Base-by-base conservation (phyloP, 2,888 invertebrate genomes). In the Nysson spinosus region DNA sequence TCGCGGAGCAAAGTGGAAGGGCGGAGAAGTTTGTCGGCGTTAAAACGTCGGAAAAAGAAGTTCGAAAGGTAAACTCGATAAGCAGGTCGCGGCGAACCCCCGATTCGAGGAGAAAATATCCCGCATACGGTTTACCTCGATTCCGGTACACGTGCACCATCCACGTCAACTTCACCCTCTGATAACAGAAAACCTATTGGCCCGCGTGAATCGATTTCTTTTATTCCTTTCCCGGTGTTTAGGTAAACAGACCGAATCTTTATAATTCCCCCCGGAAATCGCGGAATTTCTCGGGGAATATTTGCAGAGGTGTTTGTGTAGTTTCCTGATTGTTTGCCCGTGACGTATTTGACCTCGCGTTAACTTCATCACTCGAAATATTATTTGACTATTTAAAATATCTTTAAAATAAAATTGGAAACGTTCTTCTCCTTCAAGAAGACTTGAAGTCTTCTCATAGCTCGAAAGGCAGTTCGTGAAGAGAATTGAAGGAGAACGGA, bases 41-140 rank as follows among this genome's bases (percentile, higher is more conserved):
- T 12, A 30, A 35, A 50, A 55, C 37, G 43, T 6, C 3, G 43
- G 47, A 42, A 30, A n/a, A 12, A 28, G 28, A 9, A 20, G 26
- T 22, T 30, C 37, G 20, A 11, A 11, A 24, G 14, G 7, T 19
- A 22, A 58, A 57, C 37, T 63, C 52, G 55, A 67, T 60, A 58
- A 55, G 44, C 63, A 43, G 14, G 17, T 24, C 35, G 30, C 14
- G 24, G 16, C 50, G 24, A 24, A n/a, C 16, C 14, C 32, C n/a
- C n/a, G n/a, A n/a, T n/a, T 44, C 44, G 42, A 37, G 14, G 43
- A 14, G 46, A 26, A 46, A 37, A 51, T 66, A 58, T 64, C 50
- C 51, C 12, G 46, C 39, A 46, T 51, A 35, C 46, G 17, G 30
- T 49, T 39, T 32, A 11, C 34, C 46, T 24, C 50, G 39, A 30